These are phyloP conservation scores for Hartigia nigra DNA, from an alignment of 2,888 invertebrate genomes.

Conservation along the genomic window DNA sequence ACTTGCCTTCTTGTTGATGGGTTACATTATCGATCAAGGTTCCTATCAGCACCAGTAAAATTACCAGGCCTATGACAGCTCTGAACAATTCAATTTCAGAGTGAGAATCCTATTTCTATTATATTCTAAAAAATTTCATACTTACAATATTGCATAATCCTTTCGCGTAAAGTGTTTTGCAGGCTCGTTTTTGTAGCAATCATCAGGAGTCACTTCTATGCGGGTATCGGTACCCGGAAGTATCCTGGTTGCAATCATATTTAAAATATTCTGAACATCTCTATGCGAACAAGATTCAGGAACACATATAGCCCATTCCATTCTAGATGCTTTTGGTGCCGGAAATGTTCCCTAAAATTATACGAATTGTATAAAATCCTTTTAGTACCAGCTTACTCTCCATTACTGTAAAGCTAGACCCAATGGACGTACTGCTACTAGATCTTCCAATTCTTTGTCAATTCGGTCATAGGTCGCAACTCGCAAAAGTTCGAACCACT, in stretches of 20 bases:
- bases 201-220: constrained; percentile 16
- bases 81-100: constrained; percentile 2
- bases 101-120: not conserved
- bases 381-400: not conserved
- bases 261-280: constrained; percentile 27
- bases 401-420: not conserved
- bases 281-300: constrained; percentile 26
- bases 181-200: constrained; percentile 21
- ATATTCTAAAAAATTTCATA: not conserved
- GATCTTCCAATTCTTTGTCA: constrained; percentile 13
- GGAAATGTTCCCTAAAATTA: constrained; percentile 15
- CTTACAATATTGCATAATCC: constrained; percentile 33
- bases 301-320: constrained; percentile 31
- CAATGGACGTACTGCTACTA: constrained; percentile 1
- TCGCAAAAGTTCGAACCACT: constrained; percentile 4
- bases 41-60: constrained; percentile 13
- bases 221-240: constrained; percentile 15
- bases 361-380: not conserved
- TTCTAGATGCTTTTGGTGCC: constrained; percentile 13
- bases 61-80: constrained; percentile 5
- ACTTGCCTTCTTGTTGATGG: not conserved
- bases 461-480: constrained; percentile 14
- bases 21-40: constrained; percentile 11
- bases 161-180: constrained; percentile 13
- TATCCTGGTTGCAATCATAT: constrained; percentile 11